Evolutionary conservation across 1,140 invertebrate genomes (phyloP).

Genomic region (Rhizoglyphus robini): DNA sequence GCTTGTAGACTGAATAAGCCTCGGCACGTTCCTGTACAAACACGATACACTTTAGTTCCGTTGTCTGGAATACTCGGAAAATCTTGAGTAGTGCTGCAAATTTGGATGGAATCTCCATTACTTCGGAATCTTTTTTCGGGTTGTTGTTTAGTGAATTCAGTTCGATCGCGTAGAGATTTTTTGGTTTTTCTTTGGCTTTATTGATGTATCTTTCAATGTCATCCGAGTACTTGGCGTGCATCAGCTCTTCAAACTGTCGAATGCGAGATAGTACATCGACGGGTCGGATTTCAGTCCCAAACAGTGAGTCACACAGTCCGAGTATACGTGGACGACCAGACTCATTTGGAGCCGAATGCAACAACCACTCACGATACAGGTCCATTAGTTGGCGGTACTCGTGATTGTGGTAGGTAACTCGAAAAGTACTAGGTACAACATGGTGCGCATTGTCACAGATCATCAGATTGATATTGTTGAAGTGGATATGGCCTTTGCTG

Average conservation of each 20-base stretch:
- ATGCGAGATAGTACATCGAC: slow-evolving; percentile 27
- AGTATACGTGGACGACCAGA: slow-evolving; percentile 45
- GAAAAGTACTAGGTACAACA: slow-evolving; percentile 32
- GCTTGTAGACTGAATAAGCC: slow-evolving; percentile 66
- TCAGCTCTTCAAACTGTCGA: background rate
- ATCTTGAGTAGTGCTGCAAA: background rate
- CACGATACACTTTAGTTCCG: slow-evolving; percentile 54
- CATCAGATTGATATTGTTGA: no score
- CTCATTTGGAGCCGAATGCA: no score
- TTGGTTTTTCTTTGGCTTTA: no score
- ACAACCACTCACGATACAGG: slow-evolving; percentile 53
- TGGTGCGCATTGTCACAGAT: no score
- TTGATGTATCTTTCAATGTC: no score
- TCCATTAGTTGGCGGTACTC: no score
- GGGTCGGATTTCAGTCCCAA: slow-evolving; percentile 29
- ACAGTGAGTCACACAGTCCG: slow-evolving; percentile 45
- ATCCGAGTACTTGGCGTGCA: background rate
- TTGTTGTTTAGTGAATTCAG: no score
- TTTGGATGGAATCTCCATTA: no score
- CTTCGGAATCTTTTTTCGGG: no score
- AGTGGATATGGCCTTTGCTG: no score
- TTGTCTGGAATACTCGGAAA: background rate
- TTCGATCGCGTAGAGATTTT: background rate
- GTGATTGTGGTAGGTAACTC: slow-evolving; percentile 40
- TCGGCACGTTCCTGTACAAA: slow-evolving; percentile 68